Base-by-base conservation (phyloP, 92 coral and sea anemone species). In the Paragorgia papillata region DNA sequence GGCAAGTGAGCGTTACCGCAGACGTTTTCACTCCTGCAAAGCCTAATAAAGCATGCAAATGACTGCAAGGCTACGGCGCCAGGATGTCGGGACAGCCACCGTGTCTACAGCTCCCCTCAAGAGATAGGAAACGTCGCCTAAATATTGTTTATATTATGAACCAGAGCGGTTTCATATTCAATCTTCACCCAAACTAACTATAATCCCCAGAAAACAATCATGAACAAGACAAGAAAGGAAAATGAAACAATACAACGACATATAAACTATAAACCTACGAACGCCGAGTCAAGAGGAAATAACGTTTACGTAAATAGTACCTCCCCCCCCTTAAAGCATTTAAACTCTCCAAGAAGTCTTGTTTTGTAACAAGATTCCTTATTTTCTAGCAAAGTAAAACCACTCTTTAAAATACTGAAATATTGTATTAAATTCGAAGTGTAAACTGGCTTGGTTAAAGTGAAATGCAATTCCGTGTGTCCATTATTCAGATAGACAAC, bases 31-130 rank as follows among this genome's bases (percentile, higher is more conserved):
- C 78, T 71, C 78, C 78, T 71, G 78, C 78, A 71, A 71, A 53
- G 78, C 57, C 62, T 71, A 53, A 71, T 71, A 71, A 71, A 71
- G 78, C 78, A 71, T 71, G 78, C 78, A 71, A 71, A 71, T 71
- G 64, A 71, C 59, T 68, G 35, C 9, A 44, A 44, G 33, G 41
- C 10, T 50, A 22, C 28, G 78, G 78, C 78, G 78, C 78, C 78
- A 71, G 78, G 62, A 34, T 71, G 78, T 57, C 78, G 78, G 78
- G 57, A 43, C 37, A n/a, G 75, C 53, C 37, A 68, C 75, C 57
- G 75, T 29, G 75, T 44, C 21, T 25, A 6, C 21, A 29, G 78
- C 78, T 71, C 78, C 78, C 78, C 62, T 51, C 50, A 8, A 71
- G 78, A 71, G 78, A 53, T 49, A 56, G 75, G 33, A 68, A 68